phyloP scores from a whole-genome alignment of 92 coral and sea anemone species.

The Diadumene lineata region DNA sequence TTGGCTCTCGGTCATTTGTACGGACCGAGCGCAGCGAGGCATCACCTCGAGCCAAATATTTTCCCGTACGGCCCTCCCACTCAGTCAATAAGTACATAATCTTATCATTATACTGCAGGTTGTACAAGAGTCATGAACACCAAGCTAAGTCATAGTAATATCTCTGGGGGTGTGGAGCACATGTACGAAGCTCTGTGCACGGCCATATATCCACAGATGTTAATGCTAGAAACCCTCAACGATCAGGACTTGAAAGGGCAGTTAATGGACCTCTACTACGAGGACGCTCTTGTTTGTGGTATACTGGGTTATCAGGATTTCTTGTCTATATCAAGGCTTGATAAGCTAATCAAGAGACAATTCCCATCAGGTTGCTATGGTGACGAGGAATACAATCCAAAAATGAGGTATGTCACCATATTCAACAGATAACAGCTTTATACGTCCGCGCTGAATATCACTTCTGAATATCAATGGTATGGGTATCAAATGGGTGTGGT shows the following conservation, averaged over 20 bases:
- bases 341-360: conserved; percentile 52
- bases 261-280: conserved; percentile 69
- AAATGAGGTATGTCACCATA: not conserved
- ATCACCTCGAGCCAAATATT: too few relatives aligned
- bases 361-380: conserved; percentile 60
- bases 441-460: too few relatives aligned
- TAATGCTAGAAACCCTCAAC: conserved; percentile 27
- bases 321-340: conserved; percentile 50
- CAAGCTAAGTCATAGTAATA: conserved; percentile 45
- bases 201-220: conserved; percentile 41
- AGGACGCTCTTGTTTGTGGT: conserved; percentile 75
- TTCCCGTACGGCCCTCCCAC: too few relatives aligned
- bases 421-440: too few relatives aligned
- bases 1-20: too few relatives aligned
- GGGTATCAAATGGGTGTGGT: too few relatives aligned
- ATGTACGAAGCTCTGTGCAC: conserved; percentile 55
- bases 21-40: too few relatives aligned
- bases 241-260: conserved; percentile 18
- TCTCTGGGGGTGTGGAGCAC: conserved; percentile 13
- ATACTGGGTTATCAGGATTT: conserved; percentile 67
- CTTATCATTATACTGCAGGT: conserved; percentile 32
- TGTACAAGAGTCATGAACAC: conserved; percentile 48
- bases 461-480: too few relatives aligned
- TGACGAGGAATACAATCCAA: not conserved
- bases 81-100: too few relatives aligned